Evolutionary conservation across 2,797 vertebrate species (phyloP).

Genomic region (Syngnathus rostellatus): DNA sequence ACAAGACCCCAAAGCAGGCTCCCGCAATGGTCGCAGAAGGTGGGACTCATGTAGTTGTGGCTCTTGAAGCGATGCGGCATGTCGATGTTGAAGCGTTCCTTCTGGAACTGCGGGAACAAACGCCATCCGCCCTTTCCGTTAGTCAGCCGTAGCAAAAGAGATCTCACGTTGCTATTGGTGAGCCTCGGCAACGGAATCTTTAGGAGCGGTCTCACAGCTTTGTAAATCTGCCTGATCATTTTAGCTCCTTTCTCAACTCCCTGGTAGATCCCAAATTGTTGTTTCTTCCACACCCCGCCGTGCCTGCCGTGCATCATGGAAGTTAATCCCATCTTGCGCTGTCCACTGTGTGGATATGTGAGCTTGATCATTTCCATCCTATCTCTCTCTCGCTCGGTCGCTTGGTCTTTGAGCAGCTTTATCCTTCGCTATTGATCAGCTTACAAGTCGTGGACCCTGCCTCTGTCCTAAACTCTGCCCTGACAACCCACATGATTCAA

Average conservation of each 20-base stretch:
- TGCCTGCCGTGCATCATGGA: constrained; percentile 4
- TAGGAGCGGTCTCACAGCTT: constrained; percentile 5
- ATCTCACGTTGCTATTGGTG: neutral
- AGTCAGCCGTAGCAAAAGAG: neutral
- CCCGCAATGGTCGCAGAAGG: constrained; percentile 98
- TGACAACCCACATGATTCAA: constrained; percentile 1
- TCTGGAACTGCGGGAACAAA: constrained; percentile 81
- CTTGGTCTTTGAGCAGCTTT: constrained; percentile 21
- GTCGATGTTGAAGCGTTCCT: constrained; percentile 97
- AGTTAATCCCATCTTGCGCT: constrained; percentile 10
- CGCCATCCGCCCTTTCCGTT: constrained; percentile 8
- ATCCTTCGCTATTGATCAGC: constrained; percentile 17
- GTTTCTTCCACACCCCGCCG: neutral
- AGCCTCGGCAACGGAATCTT: neutral
- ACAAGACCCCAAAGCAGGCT: constrained; percentile 97
- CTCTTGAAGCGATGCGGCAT: constrained; percentile 96
- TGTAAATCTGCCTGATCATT: constrained; percentile 23
- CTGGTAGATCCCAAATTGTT: constrained; percentile 7
- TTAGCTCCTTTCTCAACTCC: neutral
- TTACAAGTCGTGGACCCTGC: constrained; percentile 8
- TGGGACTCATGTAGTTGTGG: constrained; percentile 98
- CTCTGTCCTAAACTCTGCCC: constrained; percentile 5
- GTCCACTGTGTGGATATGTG: constrained; percentile 5
- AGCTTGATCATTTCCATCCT: constrained; percentile 21
- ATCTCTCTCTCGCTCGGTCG: constrained; percentile 25